These are phyloP conservation scores for Drosophila seguyi DNA, from an alignment of 1,140 invertebrate species.

Conservation along the genomic window DNA sequence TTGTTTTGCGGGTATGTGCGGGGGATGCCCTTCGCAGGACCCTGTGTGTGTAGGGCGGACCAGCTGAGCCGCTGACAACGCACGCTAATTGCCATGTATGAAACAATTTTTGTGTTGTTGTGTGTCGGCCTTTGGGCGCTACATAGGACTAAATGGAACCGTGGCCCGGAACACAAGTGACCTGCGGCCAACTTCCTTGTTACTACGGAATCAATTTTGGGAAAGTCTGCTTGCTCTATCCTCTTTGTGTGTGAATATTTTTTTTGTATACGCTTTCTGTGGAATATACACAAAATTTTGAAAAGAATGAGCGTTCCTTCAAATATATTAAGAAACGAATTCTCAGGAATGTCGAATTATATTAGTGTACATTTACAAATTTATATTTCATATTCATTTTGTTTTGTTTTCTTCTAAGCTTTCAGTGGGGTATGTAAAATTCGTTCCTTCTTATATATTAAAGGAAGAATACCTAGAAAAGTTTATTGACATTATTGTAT, in stretches of 20 bases:
- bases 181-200: conserved; percentile 45
- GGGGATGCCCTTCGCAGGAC: not conserved
- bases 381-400: too few species aligned
- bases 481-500: not conserved
- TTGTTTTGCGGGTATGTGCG: conserved; percentile 46
- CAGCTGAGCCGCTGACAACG: conserved; percentile 41
- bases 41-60: not conserved
- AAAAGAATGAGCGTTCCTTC: not conserved
- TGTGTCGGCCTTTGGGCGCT: conserved; percentile 47
- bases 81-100: conserved; percentile 74
- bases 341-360: not conserved
- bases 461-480: not conserved
- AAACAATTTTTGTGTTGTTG: conserved; percentile 53
- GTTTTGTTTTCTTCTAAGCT: not conserved
- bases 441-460: not conserved
- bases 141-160: conserved; percentile 41
- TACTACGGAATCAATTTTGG: conserved; percentile 50
- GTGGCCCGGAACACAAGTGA: conserved; percentile 40
- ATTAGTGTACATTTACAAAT: not conserved
- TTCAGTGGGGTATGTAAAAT: not conserved
- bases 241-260: not conserved
- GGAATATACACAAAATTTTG: not conserved
- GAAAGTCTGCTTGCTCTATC: conserved; percentile 11
- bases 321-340: not conserved
- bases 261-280: not conserved